Conservation (phyloP, 2,113 vertebrate species). For the Spermophilus dauricus region DNA sequence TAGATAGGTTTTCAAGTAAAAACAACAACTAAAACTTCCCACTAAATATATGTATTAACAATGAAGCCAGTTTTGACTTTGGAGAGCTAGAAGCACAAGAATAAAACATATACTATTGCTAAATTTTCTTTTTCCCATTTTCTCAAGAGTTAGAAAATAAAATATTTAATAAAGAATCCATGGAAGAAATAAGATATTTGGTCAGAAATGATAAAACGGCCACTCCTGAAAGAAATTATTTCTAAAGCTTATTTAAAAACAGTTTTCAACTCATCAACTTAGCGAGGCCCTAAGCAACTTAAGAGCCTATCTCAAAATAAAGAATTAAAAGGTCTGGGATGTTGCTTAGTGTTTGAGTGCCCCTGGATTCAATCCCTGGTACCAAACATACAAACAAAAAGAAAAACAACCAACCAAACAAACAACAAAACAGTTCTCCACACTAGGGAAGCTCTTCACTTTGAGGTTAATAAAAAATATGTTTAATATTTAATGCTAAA, state of each 20-base stretch:
- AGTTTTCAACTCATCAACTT: background rate
- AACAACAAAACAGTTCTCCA: background rate
- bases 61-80: background rate
- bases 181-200: background rate
- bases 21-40: background rate
- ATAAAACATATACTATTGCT: background rate
- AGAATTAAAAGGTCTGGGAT: too few relatives aligned
- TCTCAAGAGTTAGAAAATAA: conserved; percentile 17
- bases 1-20: background rate
- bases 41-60: background rate
- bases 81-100: background rate
- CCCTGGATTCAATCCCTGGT: too few relatives aligned
- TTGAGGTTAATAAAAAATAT: background rate
- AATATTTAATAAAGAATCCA: background rate
- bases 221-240: background rate
- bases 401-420: too few relatives aligned
- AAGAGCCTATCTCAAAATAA: too few relatives aligned
- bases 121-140: background rate
- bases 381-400: too few relatives aligned
- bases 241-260: background rate
- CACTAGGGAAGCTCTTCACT: background rate
- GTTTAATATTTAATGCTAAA: conserved; percentile 15
- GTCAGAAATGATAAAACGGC: background rate
- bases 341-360: too few relatives aligned
- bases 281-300: too few relatives aligned